A percentile compares a stretch with the other conserved stretches of the same genome.
Conservation (phyloP, 1,140 invertebrate species). For the Cyclina sinensis region DNA sequence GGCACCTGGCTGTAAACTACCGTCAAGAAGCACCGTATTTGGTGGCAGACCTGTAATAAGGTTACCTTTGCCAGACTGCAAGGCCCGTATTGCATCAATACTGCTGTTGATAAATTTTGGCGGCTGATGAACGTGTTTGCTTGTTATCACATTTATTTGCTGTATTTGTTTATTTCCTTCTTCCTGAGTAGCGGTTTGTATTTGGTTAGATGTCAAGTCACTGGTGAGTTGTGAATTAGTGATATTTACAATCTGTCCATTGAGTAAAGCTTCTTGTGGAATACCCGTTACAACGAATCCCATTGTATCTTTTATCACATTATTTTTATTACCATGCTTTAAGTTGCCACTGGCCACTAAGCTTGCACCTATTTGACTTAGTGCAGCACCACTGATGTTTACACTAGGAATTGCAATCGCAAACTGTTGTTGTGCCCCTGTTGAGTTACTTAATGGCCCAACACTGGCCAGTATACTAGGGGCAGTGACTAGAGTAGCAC, state of each 20-base stretch:
- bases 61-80: constrained; percentile 73
- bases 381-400: constrained; percentile 75
- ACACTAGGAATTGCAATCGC: constrained; percentile 82
- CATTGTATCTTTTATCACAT: constrained; percentile 79
- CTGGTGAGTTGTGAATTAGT: constrained; percentile 74
- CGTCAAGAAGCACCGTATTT: constrained; percentile 78
- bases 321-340: constrained; percentile 74
- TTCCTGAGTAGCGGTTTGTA: constrained; percentile 39
- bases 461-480: constrained; percentile 46
- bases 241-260: constrained; percentile 82
- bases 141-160: constrained; percentile 71
- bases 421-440: constrained; percentile 51
- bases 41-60: constrained; percentile 73
- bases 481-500: constrained; percentile 71
- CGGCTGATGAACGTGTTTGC: constrained; percentile 56
- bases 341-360: constrained; percentile 68
- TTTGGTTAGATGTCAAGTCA: constrained; percentile 31
- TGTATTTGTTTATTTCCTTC: constrained; percentile 71
- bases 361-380: constrained; percentile 78
- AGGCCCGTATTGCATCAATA: constrained; percentile 72
- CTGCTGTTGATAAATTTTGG: constrained; percentile 67
- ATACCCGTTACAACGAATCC: constrained; percentile 81
- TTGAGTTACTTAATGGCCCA: constrained; percentile 33
- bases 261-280: constrained; percentile 77
- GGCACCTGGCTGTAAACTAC: constrained; percentile 73